Base-by-base conservation (phyloP, 1,140 invertebrate species). In the Tetramorium simillimum region DNA sequence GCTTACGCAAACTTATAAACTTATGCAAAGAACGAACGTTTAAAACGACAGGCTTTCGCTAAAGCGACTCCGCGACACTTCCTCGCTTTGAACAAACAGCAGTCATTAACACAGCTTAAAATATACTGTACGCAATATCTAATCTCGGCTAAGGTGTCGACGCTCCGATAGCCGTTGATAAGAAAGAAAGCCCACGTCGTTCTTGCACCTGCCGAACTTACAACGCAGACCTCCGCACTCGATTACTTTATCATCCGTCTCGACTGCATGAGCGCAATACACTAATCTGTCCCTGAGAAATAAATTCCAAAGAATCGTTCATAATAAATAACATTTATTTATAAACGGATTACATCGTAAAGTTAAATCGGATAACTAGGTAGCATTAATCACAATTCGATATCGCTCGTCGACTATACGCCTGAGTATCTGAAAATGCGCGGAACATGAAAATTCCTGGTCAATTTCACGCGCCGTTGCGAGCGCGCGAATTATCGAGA, bases 121-220 rank as follows among this genome's bases (percentile, higher is more conserved):
- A 49, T 56, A n/a, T 33, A 84, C 16, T 63, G 24, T 70, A 16
- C 40, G 65, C 78, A 78, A 53, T 89, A 92, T 92, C 89, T 91
- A 90, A 91, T 91, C 89, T 88, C n/a, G n/a, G 40, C n/a, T 51
- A 86, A 82, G 72, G n/a, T 78, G 86, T 86, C 88, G 88, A 86
- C 63, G 78, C 56, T 73, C 53, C 70, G 91, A 92, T 92, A 91
- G 77, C 53, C 21, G 24, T 85, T 24, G 91, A 86, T 91, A 90
- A 89, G 81, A 89, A 88, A 28, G 40, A 28, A 56, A 78, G 70
- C 65, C 12, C 28, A 0, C 67, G 33, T 40, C 16, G 6, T 58
- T n/a, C 40, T 21, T 24, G 1, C 67, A 81, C 18, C 16, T 82
- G 21, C 21, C 10, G 7, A 28, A 75, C 10, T 18, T 21, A 33